phyloP scores from a whole-genome alignment of 2,113 vertebrate genomes.

The Rostratula benghalensis region DNA sequence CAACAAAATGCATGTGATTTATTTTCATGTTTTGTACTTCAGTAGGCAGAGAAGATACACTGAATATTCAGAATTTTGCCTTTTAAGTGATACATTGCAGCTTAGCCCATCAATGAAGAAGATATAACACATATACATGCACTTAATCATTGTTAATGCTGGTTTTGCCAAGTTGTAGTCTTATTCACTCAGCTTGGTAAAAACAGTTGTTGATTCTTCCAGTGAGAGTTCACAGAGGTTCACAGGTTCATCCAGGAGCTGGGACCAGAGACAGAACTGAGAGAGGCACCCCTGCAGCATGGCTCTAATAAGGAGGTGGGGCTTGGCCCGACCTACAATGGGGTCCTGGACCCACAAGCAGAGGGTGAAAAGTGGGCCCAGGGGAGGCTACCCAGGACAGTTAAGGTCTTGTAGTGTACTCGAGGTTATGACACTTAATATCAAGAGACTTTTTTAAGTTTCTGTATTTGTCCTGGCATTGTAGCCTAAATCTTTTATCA shows the following conservation, averaged over 20 bases:
- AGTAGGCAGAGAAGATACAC: background rate
- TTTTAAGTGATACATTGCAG: background rate
- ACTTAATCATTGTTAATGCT: background rate
- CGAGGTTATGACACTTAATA: background rate
- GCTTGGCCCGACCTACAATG: background rate
- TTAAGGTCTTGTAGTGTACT: background rate
- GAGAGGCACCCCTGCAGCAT: background rate
- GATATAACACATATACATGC: background rate
- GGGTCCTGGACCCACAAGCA: rapidly evolving
- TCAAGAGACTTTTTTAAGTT: background rate
- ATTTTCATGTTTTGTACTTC: constrained; percentile 23
- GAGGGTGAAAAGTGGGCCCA: background rate
- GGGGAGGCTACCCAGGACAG: background rate
- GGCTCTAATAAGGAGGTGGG: rapidly evolving
- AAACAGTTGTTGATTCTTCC: background rate
- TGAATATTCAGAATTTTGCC: background rate
- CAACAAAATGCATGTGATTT: background rate
- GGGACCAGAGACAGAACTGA: background rate
- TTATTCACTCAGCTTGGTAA: background rate
- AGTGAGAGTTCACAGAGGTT: background rate
- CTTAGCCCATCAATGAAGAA: background rate
- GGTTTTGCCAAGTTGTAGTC: background rate
- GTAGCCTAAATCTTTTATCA: background rate
- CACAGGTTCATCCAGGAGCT: background rate
- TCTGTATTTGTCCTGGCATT: background rate